Percentiles rank a stretch among this genome's conserved stretches.
Evolutionary conservation across 2,888 invertebrate genomes (phyloP).

Genomic region (Luperina nickerlii): DNA sequence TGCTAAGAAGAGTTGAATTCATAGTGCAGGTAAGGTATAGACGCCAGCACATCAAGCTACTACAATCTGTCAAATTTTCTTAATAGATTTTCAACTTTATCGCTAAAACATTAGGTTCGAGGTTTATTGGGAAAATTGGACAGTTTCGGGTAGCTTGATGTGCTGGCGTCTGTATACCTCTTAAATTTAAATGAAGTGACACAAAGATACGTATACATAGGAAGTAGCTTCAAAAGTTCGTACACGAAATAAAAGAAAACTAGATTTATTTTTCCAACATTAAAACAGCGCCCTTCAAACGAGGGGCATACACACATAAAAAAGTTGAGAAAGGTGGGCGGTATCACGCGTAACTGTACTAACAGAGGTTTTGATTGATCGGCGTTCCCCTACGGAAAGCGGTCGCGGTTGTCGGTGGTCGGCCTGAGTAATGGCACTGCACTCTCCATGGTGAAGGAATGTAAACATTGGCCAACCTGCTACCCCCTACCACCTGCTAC

Average conservation of each 20-base stretch:
- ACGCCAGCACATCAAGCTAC: too few species aligned
- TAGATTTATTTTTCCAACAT: conserved; percentile 37
- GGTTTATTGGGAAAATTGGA: too few species aligned
- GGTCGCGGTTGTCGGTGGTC: conserved; percentile 18
- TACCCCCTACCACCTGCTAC: conserved; percentile 49
- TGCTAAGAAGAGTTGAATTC: not conserved
- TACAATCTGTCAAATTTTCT: too few species aligned
- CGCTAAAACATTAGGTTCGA: too few species aligned
- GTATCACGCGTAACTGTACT: conserved; percentile 53
- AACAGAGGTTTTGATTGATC: conserved; percentile 73
- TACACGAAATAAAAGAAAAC: conserved; percentile 10
- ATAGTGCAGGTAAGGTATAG: not conserved
- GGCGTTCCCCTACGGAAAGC: conserved; percentile 51
- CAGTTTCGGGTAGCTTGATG: too few species aligned
- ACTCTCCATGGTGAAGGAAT: conserved; percentile 88
- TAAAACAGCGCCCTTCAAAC: conserved; percentile 38
- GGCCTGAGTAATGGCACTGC: conserved; percentile 66
- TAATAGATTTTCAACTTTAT: too few species aligned
- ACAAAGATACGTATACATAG: not conserved
- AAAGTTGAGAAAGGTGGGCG: conserved; percentile 57
- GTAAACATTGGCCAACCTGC: conserved; percentile 79
- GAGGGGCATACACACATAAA: conserved; percentile 40
- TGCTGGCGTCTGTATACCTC: too few species aligned
- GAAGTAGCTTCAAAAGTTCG: not conserved
- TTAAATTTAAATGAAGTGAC: not conserved